Conservation (phyloP, 30 jellyfish, hydroid and myxozoan species). For the Pelagia noctiluca region DNA sequence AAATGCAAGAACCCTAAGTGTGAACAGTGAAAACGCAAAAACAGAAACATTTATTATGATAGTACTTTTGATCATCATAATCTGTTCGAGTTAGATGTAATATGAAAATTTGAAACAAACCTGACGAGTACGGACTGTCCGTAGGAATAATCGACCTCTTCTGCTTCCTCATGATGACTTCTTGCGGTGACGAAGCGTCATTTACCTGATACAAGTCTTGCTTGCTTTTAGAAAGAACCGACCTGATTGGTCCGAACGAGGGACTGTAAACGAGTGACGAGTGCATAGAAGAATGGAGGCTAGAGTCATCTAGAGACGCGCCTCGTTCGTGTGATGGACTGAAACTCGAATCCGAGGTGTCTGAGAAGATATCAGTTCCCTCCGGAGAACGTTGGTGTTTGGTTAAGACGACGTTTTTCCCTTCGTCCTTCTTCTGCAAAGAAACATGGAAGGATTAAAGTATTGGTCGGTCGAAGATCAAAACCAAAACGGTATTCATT, state of each 20-base stretch:
- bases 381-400: conserved; percentile 73
- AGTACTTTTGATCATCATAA: no score
- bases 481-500: no score
- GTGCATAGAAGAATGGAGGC: conserved; percentile 53
- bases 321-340: conserved; percentile 55
- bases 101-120: no score
- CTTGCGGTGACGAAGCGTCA: conserved; percentile 27
- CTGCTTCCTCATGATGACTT: conserved; percentile 44
- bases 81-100: no score
- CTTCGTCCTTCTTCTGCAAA: conserved; percentile 65
- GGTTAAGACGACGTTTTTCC: conserved; percentile 32
- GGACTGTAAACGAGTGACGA: conserved; percentile 37
- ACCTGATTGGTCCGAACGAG: conserved; percentile 83
- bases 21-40: background rate
- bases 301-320: conserved; percentile 40
- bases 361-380: conserved; percentile 52
- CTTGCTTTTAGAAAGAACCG: conserved; percentile 88
- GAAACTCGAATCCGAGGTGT: conserved; percentile 76
- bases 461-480: no score
- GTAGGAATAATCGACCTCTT: conserved; percentile 5
- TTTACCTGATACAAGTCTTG: conserved; percentile 67
- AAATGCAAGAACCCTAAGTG: background rate
- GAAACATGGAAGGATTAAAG: no score
- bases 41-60: background rate
- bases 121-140: conserved; percentile 64